These are phyloP conservation scores for Drosophila formosana DNA, from an alignment of 2,888 invertebrate species.

Conservation along the genomic window DNA sequence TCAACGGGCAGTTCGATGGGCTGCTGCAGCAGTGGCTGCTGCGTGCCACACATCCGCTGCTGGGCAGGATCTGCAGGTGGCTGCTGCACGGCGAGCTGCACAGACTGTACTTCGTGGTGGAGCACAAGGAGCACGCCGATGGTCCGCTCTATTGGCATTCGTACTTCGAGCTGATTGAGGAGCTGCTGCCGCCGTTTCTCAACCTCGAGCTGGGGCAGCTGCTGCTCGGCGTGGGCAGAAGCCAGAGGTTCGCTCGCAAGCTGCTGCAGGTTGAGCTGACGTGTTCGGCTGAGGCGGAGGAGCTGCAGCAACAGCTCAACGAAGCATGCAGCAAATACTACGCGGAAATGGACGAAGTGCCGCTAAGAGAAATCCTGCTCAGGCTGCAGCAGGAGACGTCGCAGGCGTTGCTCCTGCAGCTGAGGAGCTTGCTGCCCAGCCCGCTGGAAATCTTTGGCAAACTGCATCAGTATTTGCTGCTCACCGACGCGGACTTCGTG, in stretches of 20 bases:
- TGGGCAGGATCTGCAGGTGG: constrained; percentile 35
- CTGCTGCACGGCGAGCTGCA: constrained; percentile 35
- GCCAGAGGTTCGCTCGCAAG: constrained; percentile 18
- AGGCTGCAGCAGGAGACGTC: constrained; percentile 33
- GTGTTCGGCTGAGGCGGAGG: background rate
- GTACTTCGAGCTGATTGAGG: constrained; percentile 25
- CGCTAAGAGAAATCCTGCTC: constrained; percentile 12
- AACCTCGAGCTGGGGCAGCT: background rate
- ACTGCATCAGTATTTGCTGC: constrained; percentile 49
- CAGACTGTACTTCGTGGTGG: constrained; percentile 10
- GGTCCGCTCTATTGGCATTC: constrained; percentile 35
- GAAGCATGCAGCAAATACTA: constrained; percentile 7
- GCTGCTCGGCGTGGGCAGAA: constrained; percentile 43
- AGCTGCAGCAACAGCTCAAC: constrained; percentile 16
- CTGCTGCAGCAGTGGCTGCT: constrained; percentile 42
- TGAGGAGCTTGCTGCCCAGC: background rate
- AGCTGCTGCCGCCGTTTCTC: constrained; percentile 43
- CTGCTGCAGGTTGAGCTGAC: constrained; percentile 13
- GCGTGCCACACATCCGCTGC: constrained; percentile 21
- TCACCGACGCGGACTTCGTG: constrained; percentile 43
- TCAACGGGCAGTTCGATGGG: background rate
- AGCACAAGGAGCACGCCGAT: background rate
- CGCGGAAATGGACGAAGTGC: constrained; percentile 19
- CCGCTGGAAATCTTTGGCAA: constrained; percentile 23
- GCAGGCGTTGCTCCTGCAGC: constrained; percentile 10